Conservation (phyloP, 2,113 vertebrate species). For the Ciconia stormi region DNA sequence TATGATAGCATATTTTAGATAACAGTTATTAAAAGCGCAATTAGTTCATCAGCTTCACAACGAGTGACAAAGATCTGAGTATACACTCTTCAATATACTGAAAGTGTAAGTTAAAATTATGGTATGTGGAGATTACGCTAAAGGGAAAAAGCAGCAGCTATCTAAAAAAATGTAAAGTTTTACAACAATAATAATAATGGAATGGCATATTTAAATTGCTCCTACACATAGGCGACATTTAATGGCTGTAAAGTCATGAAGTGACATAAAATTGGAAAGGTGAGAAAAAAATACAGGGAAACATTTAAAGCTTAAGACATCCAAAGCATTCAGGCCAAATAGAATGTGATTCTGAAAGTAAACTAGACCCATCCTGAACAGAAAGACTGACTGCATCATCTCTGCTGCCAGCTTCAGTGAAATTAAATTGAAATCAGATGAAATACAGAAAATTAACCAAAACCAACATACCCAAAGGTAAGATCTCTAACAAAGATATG, state of each 20-base stretch:
- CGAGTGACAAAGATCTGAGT: background rate
- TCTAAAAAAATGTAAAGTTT: background rate
- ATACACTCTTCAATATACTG: background rate
- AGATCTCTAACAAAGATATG: background rate
- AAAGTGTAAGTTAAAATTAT: background rate
- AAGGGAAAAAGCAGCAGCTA: background rate
- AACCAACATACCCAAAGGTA: background rate
- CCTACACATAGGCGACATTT: background rate
- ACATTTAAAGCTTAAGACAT: background rate
- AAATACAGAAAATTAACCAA: background rate
- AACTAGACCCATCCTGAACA: background rate
- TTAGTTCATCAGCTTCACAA: background rate
- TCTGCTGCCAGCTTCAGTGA: background rate
- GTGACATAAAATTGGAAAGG: background rate
- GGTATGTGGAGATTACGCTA: background rate
- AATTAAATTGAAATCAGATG: background rate
- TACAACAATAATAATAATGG: background rate
- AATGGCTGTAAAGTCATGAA: background rate
- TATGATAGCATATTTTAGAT: background rate
- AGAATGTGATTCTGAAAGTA: background rate
- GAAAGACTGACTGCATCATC: background rate
- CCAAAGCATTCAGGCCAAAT: background rate
- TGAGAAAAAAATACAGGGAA: background rate
- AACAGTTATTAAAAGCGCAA: background rate
- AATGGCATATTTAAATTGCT: background rate